Conservation (phyloP, 2,797 vertebrate genomes). For the Labroides dimidiatus region DNA sequence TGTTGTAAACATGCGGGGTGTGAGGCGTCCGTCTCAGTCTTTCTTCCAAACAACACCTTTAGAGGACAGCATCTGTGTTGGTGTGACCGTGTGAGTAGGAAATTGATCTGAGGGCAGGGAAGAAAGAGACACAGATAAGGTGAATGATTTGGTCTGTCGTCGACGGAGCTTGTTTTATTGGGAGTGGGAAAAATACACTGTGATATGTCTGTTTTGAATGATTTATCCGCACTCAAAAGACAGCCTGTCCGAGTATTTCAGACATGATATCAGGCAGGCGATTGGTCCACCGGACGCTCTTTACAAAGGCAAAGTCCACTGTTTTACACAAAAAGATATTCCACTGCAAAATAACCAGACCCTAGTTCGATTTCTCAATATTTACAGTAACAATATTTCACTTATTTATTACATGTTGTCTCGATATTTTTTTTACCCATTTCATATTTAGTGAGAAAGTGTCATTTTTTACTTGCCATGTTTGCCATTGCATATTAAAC, state of each 20-base stretch:
- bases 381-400: too few relatives aligned
- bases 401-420: too few relatives aligned
- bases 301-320: constrained; percentile 58
- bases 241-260: constrained; percentile 5
- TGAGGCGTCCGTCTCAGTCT: background rate
- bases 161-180: background rate
- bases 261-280: constrained; percentile 23
- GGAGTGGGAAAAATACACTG: background rate
- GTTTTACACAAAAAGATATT: background rate
- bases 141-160: background rate
- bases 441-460: too few relatives aligned
- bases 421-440: too few relatives aligned
- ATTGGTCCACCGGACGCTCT: constrained; percentile 45
- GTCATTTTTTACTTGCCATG: too few relatives aligned
- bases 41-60: constrained; percentile 65
- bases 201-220: background rate
- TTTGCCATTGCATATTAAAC: too few relatives aligned
- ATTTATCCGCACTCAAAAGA: background rate
- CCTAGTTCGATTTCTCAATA: too few relatives aligned
- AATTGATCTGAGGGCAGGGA: constrained; percentile 16
- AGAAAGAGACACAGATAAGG: constrained; percentile 8
- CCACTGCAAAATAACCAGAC: too few relatives aligned
- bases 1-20: background rate
- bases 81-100: constrained; percentile 50
- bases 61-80: constrained; percentile 34